These are phyloP conservation scores for Dromiciops gliroides DNA, from an alignment of 2,113 vertebrate genomes.

Conservation along the genomic window DNA sequence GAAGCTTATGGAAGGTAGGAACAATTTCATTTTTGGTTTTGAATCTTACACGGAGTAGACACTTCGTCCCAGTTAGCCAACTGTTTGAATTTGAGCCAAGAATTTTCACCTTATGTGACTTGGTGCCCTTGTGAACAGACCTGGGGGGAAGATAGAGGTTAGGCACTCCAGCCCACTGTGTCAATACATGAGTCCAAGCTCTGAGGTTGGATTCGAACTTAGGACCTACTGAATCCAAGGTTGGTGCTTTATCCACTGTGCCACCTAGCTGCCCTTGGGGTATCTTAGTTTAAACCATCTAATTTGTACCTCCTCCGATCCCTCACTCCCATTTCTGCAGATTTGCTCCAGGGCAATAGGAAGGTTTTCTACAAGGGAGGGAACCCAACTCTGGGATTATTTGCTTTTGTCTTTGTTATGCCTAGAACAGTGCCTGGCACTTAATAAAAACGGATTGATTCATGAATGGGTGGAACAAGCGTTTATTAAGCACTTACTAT, in stretches of 20 bases:
- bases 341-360: neutral
- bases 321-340: neutral
- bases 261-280: too few species aligned
- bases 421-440: neutral
- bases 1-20: too few species aligned
- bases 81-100: neutral
- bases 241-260: too few species aligned
- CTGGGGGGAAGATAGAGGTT: constrained; percentile 3
- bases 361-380: neutral
- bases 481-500: neutral
- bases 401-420: neutral
- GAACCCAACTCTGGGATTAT: neutral
- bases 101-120: neutral
- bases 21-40: neutral
- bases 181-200: constrained; percentile 16
- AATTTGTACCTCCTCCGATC: neutral
- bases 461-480: neutral
- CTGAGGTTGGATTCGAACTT: too few species aligned
- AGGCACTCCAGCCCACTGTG: neutral
- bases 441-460: neutral
- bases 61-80: neutral
- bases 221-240: too few species aligned
- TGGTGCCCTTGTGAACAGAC: neutral
- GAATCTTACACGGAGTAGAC: neutral
- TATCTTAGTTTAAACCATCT: neutral